Evolutionary conservation across 2,113 vertebrate genomes (phyloP).

Genomic region (Macheiramphus alcinus): DNA sequence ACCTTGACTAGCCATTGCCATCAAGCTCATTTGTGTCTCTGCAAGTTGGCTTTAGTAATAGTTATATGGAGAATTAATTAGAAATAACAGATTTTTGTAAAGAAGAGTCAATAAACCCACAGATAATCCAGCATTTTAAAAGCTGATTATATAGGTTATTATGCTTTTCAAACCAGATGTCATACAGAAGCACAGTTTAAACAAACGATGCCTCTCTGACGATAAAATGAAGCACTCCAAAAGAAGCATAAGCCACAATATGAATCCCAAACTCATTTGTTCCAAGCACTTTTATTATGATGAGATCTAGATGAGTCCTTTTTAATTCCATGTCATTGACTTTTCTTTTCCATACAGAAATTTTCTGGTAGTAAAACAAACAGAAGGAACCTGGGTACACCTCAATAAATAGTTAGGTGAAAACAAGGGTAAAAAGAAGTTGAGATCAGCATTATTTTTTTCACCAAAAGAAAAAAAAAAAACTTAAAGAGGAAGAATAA

Average conservation of each 20-base stretch:
- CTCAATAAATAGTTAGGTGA: neutral
- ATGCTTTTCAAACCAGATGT: slow-evolving; percentile 57
- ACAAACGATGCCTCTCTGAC: slow-evolving; percentile 2
- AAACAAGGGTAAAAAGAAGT: neutral
- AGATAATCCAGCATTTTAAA: slow-evolving; percentile 58
- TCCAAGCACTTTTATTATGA: neutral
- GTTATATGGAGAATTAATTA: slow-evolving; percentile 48
- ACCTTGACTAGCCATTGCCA: slow-evolving; percentile 49
- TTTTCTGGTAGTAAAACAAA: neutral
- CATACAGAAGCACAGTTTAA: slow-evolving; percentile 35
- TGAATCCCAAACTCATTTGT: slow-evolving; percentile 13
- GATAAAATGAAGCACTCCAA: neutral
- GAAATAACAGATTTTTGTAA: slow-evolving; percentile 53
- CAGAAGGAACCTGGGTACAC: neutral
- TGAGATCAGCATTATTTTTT: neutral
- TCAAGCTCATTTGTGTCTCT: slow-evolving; percentile 20
- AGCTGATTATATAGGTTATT: slow-evolving; percentile 64
- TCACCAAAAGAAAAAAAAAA: neutral
- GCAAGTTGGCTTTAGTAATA: slow-evolving; percentile 17
- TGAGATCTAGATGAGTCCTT: neutral
- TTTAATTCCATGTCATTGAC: neutral
- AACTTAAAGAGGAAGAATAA: neutral
- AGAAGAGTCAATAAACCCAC: slow-evolving; percentile 43
- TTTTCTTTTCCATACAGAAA: neutral
- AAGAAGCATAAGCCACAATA: slow-evolving; percentile 3